These are phyloP conservation scores for Aphaenogaster floridana DNA, from an alignment of 1,140 invertebrate genomes.

Conservation along the genomic window DNA sequence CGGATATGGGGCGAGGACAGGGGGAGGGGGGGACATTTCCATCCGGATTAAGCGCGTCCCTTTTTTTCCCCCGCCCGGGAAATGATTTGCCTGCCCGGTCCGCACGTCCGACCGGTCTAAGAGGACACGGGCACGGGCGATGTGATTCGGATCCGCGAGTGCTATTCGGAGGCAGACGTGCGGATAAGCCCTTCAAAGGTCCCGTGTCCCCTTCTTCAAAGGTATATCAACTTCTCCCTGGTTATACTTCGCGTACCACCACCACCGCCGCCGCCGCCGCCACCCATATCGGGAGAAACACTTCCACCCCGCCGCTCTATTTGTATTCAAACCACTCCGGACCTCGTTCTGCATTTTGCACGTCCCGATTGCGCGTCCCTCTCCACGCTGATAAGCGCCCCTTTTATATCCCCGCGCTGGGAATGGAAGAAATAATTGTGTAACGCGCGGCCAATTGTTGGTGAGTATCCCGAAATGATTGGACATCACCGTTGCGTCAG, in stretches of 20 bases:
- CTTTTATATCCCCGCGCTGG: conserved; percentile 37
- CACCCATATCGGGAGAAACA: conserved; percentile 57
- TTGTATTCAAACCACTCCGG: conserved; percentile 69
- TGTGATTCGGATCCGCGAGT: conserved; percentile 65
- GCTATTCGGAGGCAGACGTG: conserved; percentile 68
- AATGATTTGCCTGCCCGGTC: conserved; percentile 45
- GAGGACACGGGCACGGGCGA: conserved; percentile 52
- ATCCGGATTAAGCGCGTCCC: conserved; percentile 57
- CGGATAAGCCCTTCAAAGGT: conserved; percentile 73
- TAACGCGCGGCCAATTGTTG: conserved; percentile 43
- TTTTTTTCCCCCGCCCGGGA: conserved; percentile 41
- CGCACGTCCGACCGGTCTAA: conserved; percentile 56
- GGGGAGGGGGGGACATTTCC: background rate
- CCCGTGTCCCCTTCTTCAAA: conserved; percentile 63
- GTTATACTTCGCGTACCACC: conserved; percentile 60
- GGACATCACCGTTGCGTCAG: background rate
- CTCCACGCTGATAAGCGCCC: conserved; percentile 46
- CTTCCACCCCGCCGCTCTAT: conserved; percentile 53
- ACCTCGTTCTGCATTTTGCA: conserved; percentile 44
- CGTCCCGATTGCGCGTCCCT: conserved; percentile 35
- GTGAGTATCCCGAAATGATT: conserved; percentile 24
- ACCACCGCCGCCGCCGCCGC: background rate
- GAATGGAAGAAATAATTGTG: conserved; percentile 55
- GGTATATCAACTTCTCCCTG: conserved; percentile 63
- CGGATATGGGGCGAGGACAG: background rate